Conservation (phyloP, 2,113 vertebrate species). For the Bagarius yarrelli region DNA sequence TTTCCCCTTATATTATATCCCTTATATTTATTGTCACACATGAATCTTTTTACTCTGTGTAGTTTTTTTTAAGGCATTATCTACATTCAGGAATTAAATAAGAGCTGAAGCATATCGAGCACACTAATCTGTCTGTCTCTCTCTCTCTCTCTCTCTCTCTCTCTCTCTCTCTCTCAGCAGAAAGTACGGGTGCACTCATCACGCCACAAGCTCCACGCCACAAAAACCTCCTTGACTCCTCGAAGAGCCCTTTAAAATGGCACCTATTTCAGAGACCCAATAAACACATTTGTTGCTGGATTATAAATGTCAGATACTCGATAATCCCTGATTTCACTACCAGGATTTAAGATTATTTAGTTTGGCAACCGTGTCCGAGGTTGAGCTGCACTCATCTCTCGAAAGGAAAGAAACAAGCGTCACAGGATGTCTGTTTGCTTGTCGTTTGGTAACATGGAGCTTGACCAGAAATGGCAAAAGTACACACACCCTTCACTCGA, state of each 20-base stretch:
- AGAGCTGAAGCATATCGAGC: no score
- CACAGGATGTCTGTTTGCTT: not conserved
- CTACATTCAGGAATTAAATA: not conserved
- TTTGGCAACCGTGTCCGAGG: conserved; percentile 13
- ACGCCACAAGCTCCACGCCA: not conserved
- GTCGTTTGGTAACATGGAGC: not conserved
- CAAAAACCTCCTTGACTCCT: not conserved
- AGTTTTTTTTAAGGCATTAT: not conserved
- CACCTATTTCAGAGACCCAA: conserved; percentile 28
- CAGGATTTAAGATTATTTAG: conserved; percentile 14
- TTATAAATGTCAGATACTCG: conserved; percentile 22
- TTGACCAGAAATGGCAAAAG: no score
- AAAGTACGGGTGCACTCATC: not conserved
- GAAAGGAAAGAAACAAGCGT: not conserved
- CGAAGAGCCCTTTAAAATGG: not conserved
- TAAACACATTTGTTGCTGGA: conserved; percentile 8
- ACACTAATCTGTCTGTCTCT: not conserved
- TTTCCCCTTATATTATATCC: no score
- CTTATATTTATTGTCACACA: no score
- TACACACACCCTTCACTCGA: no score
- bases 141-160: no score
- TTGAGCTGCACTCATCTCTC: not conserved
- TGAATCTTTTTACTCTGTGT: not conserved
- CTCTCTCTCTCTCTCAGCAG: not conserved
- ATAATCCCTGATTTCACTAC: conserved; percentile 36